A percentile compares a stretch with the other conserved stretches of the same genome.
Conservation (phyloP, 1,140 invertebrate species). For the Ditylenchus dipsaci region DNA sequence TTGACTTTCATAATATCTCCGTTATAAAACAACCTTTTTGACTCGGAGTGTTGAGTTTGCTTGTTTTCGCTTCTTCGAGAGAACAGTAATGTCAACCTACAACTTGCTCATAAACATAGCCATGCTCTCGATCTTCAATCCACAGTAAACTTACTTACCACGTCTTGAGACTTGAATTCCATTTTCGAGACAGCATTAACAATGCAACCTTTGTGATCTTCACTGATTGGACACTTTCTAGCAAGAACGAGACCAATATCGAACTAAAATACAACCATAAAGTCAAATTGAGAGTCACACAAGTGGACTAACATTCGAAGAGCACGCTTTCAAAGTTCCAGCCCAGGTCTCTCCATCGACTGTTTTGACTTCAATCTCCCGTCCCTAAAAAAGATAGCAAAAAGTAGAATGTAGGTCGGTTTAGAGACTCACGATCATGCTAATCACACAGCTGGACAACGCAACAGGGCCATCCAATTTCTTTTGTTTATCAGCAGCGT, state of each 20-base stretch:
- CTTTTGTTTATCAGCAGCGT: background rate
- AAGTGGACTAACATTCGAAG: background rate
- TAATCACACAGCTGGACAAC: background rate
- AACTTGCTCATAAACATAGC: no score
- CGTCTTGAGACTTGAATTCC: background rate
- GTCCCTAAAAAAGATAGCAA: background rate
- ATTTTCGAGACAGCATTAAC: background rate
- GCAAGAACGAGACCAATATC: constrained; percentile 6
- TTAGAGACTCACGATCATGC: background rate
- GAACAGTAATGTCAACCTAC: background rate
- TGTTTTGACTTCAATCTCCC: background rate
- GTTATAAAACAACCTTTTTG: no score
- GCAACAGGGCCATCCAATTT: background rate
- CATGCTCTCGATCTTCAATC: no score
- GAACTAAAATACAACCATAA: background rate
- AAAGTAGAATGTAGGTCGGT: background rate
- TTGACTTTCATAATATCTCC: no score
- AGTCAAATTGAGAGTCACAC: background rate
- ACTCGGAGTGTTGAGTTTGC: no score
- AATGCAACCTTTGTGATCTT: background rate
- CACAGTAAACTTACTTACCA: background rate
- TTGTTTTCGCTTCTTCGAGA: background rate
- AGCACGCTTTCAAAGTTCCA: constrained; percentile 4
- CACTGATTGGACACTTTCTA: background rate
- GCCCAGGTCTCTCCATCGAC: background rate